These are phyloP conservation scores for Sinocyclocheilus rhinocerous DNA, from an alignment of 2,113 vertebrate genomes.

Conservation along the genomic window DNA sequence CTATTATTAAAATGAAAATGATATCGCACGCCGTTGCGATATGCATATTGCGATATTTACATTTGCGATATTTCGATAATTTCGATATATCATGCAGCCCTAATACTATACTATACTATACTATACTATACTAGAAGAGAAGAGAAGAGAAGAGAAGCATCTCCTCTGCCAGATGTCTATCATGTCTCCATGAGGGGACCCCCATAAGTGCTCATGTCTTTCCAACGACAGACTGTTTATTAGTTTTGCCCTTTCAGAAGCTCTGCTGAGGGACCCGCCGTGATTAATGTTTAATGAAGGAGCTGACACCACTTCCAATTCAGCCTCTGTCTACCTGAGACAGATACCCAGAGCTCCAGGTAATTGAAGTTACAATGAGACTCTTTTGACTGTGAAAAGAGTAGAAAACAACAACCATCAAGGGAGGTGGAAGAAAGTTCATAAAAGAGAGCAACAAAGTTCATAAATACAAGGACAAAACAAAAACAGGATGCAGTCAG, in stretches of 20 bases:
- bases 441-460: background rate
- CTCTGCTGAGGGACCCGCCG: slow-evolving; percentile 39
- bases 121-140: background rate
- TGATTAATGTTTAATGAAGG: slow-evolving; percentile 55
- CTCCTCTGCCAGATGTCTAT: background rate
- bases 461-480: background rate
- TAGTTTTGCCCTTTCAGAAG: slow-evolving; percentile 49
- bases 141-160: background rate
- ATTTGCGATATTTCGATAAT: too few species aligned
- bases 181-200: background rate
- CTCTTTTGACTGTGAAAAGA: slow-evolving; percentile 20
- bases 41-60: too few species aligned
- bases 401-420: slow-evolving; percentile 2
- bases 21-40: too few species aligned
- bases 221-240: slow-evolving; percentile 37
- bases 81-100: too few species aligned
- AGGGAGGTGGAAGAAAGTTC: slow-evolving; percentile 3
- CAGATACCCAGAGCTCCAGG: slow-evolving; percentile 36
- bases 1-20: too few species aligned
- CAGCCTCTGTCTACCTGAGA: slow-evolving; percentile 40
- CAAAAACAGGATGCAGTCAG: background rate
- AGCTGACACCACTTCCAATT: slow-evolving; percentile 46
- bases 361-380: slow-evolving; percentile 46
- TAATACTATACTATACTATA: too few species aligned
- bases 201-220: slow-evolving; percentile 13